Conservation (phyloP, 1,140 invertebrate species). For the Lucilia cuprina region DNA sequence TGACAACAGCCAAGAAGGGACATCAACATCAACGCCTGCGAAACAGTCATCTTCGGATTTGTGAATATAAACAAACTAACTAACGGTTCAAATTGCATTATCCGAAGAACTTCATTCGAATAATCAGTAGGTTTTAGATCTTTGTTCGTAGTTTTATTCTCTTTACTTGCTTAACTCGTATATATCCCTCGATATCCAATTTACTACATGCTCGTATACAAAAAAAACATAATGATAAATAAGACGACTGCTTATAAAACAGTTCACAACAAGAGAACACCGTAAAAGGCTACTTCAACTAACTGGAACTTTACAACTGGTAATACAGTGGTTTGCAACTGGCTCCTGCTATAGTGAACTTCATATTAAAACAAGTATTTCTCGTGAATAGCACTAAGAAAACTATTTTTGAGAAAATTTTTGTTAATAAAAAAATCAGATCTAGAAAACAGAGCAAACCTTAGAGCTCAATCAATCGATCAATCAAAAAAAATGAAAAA, state of each 20-base stretch:
- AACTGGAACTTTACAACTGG: not conserved
- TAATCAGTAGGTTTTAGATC: not conserved
- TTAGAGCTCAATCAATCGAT: no score
- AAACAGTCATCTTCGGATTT: not conserved
- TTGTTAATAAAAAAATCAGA: no score
- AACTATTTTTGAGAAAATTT: no score
- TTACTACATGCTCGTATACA: not conserved
- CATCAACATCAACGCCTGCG: constrained; percentile 3
- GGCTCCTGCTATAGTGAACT: not conserved
- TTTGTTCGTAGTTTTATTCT: no score
- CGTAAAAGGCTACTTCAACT: constrained; percentile 16
- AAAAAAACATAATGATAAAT: not conserved
- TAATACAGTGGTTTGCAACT: not conserved
- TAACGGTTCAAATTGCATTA: not conserved
- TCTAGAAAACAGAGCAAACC: no score
- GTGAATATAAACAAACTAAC: not conserved
- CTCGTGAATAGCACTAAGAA: no score
- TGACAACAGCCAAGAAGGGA: constrained; percentile 39
- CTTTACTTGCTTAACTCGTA: no score
- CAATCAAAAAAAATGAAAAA: no score
- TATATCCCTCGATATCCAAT: not conserved
- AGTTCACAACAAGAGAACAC: constrained; percentile 31
- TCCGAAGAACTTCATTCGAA: not conserved
- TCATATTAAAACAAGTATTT: not conserved
- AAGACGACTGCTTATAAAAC: constrained; percentile 22